Evolutionary conservation across 1,140 invertebrate species (phyloP).

Genomic region (Dendroctonus ponderosae): DNA sequence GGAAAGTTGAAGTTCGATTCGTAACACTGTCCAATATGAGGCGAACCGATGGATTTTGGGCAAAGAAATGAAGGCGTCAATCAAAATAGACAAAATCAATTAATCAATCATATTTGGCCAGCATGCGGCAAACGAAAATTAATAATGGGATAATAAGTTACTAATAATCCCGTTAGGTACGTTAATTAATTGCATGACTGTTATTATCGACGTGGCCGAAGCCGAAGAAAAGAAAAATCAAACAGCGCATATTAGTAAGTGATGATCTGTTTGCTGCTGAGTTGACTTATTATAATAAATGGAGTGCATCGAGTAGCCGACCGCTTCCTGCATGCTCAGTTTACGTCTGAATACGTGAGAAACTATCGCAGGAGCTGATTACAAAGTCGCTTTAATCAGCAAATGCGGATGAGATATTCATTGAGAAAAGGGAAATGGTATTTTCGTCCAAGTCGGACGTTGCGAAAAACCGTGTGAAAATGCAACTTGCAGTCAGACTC

Average conservation of each 20-base stretch:
- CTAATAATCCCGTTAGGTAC: conserved; percentile 2
- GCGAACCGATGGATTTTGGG: background rate
- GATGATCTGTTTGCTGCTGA: no score
- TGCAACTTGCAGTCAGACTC: no score
- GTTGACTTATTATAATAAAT: no score
- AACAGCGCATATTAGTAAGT: no score
- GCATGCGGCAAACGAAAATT: conserved; percentile 2
- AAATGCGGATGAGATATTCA: no score
- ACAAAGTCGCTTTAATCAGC: no score
- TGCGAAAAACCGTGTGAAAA: no score
- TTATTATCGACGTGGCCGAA: background rate
- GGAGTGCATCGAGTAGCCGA: background rate
- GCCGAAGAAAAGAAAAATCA: background rate
- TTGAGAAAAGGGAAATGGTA: no score
- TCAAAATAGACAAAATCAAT: conserved; percentile 7
- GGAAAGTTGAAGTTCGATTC: no score
- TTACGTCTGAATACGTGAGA: background rate
- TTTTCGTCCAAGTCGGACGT: no score
- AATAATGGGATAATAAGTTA: conserved; percentile 4
- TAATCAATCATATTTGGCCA: conserved; percentile 1
- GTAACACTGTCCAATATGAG: no score
- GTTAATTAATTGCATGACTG: background rate
- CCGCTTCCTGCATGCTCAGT: background rate
- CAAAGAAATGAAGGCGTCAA: conserved; percentile 6
- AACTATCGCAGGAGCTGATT: background rate